Percentiles rank a stretch among this genome's conserved stretches.
Conservation (phyloP, 2,888 invertebrate genomes). For the Tenthredo amoena region DNA sequence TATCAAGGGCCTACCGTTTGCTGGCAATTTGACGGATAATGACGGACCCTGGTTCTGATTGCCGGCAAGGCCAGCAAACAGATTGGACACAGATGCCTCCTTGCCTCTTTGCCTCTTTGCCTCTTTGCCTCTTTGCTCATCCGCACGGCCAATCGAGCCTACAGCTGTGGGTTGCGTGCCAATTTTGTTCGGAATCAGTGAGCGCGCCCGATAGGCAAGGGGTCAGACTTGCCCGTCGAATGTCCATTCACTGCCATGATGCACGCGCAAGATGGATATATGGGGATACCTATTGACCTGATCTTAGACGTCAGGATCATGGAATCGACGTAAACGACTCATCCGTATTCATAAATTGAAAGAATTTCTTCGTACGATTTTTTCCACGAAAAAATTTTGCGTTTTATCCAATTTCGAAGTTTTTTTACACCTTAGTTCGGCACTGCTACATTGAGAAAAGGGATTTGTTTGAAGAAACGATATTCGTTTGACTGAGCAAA, state of each 20-base stretch:
- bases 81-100: conserved; percentile 54
- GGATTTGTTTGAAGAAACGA: no score
- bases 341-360: conserved; percentile 23
- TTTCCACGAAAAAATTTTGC: background rate
- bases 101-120: conserved; percentile 35
- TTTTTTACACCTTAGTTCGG: no score
- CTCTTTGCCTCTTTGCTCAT: conserved; percentile 26
- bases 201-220: conserved; percentile 22
- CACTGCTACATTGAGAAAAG: no score
- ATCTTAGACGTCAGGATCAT: background rate
- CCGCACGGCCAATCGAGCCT: conserved; percentile 36
- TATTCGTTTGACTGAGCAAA: no score
- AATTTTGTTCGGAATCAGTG: conserved; percentile 50
- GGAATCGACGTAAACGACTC: background rate
- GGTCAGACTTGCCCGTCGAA: conserved; percentile 22
- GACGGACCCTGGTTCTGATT: conserved; percentile 54
- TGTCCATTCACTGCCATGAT: conserved; percentile 8
- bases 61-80: conserved; percentile 52
- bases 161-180: conserved; percentile 52
- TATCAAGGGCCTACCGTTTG: conserved; percentile 50
- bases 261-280: conserved; percentile 12
- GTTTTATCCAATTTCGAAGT: no score
- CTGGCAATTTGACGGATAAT: conserved; percentile 55
- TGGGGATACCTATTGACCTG: background rate
- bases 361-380: background rate